phyloP scores from a whole-genome alignment of 1,140 invertebrate species.

The Leptopilina boulardi region DNA sequence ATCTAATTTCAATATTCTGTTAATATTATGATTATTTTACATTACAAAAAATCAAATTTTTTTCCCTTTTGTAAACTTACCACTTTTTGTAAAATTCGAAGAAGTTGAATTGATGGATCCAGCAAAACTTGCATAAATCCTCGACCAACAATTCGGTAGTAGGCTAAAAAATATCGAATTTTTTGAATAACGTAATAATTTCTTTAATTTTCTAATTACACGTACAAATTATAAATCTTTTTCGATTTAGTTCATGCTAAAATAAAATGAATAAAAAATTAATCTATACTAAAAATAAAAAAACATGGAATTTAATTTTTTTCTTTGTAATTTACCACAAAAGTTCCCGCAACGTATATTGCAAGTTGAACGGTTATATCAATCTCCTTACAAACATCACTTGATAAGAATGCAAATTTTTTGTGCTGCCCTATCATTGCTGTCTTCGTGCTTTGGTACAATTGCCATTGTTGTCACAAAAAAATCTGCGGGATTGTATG shows the following conservation, averaged over 20 bases:
- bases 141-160: slow-evolving; percentile 78
- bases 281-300: not conserved
- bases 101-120: slow-evolving; percentile 83
- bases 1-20: slow-evolving; percentile 75
- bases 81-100: slow-evolving; percentile 86
- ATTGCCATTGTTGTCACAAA: slow-evolving; percentile 91
- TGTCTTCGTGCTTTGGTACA: slow-evolving; percentile 84
- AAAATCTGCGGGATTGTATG: slow-evolving; percentile 96
- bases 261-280: slow-evolving; percentile 26
- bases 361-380: slow-evolving; percentile 83
- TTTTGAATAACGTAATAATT: not conserved
- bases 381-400: slow-evolving; percentile 84
- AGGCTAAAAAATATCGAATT: slow-evolving; percentile 70
- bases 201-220: slow-evolving; percentile 19
- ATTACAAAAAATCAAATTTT: not conserved
- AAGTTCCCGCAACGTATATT: slow-evolving; percentile 78
- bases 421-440: slow-evolving; percentile 80
- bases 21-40: not conserved
- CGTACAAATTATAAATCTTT: slow-evolving; percentile 46
- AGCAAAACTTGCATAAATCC: slow-evolving; percentile 82
- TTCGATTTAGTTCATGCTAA: slow-evolving; percentile 38
- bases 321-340: slow-evolving; percentile 55
- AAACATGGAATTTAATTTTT: not conserved
- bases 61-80: slow-evolving; percentile 74
- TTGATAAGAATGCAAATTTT: slow-evolving; percentile 87